phyloP scores from a whole-genome alignment of 2,113 vertebrate species.

The Paracanthobrama guichenoti region DNA sequence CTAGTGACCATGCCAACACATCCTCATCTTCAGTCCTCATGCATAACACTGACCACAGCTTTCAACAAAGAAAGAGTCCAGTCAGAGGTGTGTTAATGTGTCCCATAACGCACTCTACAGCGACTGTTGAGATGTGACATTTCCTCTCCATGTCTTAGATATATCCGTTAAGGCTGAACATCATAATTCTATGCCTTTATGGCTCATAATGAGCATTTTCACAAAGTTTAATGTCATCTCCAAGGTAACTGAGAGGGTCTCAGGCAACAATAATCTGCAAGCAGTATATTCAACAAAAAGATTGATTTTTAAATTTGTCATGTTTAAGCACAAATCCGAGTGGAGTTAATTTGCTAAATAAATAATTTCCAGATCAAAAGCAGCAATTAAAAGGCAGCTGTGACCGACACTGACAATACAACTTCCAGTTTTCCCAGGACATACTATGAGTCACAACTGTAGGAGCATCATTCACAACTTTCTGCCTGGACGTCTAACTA shows the following conservation, averaged over 20 bases:
- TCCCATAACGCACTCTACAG: constrained; percentile 80
- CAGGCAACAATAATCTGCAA: constrained; percentile 82
- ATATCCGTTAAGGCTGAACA: constrained; percentile 80
- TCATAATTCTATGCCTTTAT: constrained; percentile 93
- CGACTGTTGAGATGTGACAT: constrained; percentile 86
- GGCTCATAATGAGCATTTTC: constrained; percentile 85
- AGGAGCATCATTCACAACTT: too few species aligned
- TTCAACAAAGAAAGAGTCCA: constrained; percentile 81
- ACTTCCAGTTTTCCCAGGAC: too few species aligned
- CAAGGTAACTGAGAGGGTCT: constrained; percentile 84
- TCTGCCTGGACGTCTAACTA: too few species aligned
- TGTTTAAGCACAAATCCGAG: neutral
- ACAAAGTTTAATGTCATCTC: constrained; percentile 88
- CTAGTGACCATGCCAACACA: constrained; percentile 55
- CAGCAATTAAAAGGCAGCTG: too few species aligned
- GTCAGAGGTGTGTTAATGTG: constrained; percentile 75
- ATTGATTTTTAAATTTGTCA: constrained; percentile 76
- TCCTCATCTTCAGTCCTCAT: constrained; percentile 61
- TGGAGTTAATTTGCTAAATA: too few species aligned
- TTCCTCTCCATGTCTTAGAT: constrained; percentile 86
- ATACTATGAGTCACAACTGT: too few species aligned
- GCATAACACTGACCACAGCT: constrained; percentile 77
- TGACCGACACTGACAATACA: too few species aligned
- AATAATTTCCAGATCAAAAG: too few species aligned
- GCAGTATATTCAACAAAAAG: constrained; percentile 85